Percentiles rank a stretch among this genome's conserved stretches.
Conservation (phyloP, 2,797 vertebrate species). For the Thaleichthys pacificus region DNA sequence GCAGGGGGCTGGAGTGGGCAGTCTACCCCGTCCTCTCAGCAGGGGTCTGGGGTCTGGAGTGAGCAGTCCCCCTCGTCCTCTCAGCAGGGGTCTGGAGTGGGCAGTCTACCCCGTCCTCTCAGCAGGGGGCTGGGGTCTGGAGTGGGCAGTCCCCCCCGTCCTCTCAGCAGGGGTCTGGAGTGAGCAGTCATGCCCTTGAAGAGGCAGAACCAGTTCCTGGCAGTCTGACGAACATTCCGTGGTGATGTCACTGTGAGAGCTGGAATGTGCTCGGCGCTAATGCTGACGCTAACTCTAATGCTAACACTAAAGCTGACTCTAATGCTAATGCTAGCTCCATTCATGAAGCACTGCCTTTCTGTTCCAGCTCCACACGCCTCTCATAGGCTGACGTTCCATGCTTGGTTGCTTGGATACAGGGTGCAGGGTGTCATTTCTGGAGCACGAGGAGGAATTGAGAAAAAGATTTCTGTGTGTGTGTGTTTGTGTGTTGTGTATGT, state of each 20-base stretch:
- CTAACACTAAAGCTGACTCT: too few relatives aligned
- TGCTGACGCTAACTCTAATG: background rate
- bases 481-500: slow-evolving; percentile 1
- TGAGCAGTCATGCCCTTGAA: slow-evolving; percentile 51
- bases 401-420: slow-evolving; percentile 15
- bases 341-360: background rate
- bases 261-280: slow-evolving; percentile 21
- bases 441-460: slow-evolving; percentile 17
- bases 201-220: slow-evolving; percentile 43
- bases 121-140: too few relatives aligned
- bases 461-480: slow-evolving; percentile 7
- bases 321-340: too few relatives aligned
- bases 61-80: too few relatives aligned
- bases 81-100: too few relatives aligned
- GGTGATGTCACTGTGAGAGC: slow-evolving; percentile 35
- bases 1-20: too few relatives aligned
- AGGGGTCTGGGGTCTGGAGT: too few relatives aligned
- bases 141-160: background rate
- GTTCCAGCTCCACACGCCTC: too few relatives aligned
- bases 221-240: slow-evolving; percentile 34
- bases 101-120: too few relatives aligned
- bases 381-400: background rate
- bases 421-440: slow-evolving; percentile 21
- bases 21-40: too few relatives aligned
- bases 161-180: slow-evolving; percentile 14